Conservation (phyloP, 2,797 vertebrate genomes). For the Coracias cyanogaster region DNA sequence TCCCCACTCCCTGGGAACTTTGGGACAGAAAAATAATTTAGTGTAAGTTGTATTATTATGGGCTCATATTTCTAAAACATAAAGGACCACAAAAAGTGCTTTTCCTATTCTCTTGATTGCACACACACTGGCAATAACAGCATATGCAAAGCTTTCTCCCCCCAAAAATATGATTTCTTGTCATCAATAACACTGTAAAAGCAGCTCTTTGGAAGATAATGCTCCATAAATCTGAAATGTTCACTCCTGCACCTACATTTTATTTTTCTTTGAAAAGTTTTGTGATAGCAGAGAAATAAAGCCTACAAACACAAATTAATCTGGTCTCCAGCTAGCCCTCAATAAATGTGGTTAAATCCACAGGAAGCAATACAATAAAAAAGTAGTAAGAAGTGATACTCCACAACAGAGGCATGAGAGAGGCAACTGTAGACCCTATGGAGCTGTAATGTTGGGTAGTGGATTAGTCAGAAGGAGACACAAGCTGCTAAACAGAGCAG, state of each 20-base stretch:
- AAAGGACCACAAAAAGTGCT: not conserved
- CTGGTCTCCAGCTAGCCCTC: not conserved
- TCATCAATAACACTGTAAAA: slow-evolving; percentile 10
- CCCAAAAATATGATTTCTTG: not conserved
- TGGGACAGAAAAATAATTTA: not conserved
- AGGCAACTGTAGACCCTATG: not conserved
- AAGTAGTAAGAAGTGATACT: not conserved
- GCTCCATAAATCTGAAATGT: slow-evolving; percentile 11
- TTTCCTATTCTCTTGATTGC: not conserved
- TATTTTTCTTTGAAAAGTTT: not conserved
- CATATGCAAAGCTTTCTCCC: not conserved
- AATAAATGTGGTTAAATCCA: slow-evolving; percentile 21
- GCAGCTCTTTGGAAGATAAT: not conserved
- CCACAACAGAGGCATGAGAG: not conserved
- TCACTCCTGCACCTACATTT: slow-evolving; percentile 1
- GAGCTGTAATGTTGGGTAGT: not conserved
- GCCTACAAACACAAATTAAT: not conserved
- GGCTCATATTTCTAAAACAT: not conserved
- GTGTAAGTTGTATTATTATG: not conserved
- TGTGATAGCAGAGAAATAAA: not conserved
- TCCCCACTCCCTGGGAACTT: accelerated
- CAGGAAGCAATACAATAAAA: not conserved
- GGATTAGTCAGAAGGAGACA: slow-evolving; percentile 38
- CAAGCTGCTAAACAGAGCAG: slow-evolving; percentile 44
- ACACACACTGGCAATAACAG: not conserved